Base-by-base conservation (phyloP, 2,797 vertebrate genomes). In the Phalloptychus januarius region DNA sequence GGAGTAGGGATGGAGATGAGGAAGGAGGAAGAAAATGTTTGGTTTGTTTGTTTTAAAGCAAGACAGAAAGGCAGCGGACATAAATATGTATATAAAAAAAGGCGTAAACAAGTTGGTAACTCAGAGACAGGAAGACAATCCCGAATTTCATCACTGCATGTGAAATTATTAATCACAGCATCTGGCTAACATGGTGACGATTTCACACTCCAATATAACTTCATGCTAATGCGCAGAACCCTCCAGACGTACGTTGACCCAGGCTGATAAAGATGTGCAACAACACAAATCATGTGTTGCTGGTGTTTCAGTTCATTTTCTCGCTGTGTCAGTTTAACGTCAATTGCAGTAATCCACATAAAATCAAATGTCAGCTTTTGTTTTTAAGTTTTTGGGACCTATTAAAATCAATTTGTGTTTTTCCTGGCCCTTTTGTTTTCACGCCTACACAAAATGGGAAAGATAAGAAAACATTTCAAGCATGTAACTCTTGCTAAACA, bases 1-100 rank as follows among this genome's bases (percentile, higher is more conserved):
- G 50, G 88, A 89, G 92, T 87, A 31, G 91, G 89, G 84, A 94
- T 95, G 94, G 90, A 95, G 94, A 95, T 89, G 93, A 92, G 88
- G 84, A 90, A 90, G 91, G 88, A 88, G 87, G 84, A 78, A 85
- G 85, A 78, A 86, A 71, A 89, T 25, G 50, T 63, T 72, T 25
- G 50, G 56, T 72, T 81, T 85, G n/a, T 81, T 75, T 83, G 88
- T 91, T 85, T 89, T 73, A 89, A 80, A 83, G 82, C 33, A 87
- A 89, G 74, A 92, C 73, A 86, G 80, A 86, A 85, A 90, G 84
- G 78, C 80, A 80, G 73, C 79, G 63, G 77, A 80, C 79, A 85
- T 69, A 48, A 12, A 44, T 44, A 44, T 46, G 20, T 48, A 18
- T 46, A 6, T 86, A 65, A 81, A 71, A 70, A 40, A 86, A 87